Percentiles rank a stretch among this genome's conserved stretches.
phyloP scores from a whole-genome alignment of 1,140 invertebrate species.

The Drosophila jambulina region DNA sequence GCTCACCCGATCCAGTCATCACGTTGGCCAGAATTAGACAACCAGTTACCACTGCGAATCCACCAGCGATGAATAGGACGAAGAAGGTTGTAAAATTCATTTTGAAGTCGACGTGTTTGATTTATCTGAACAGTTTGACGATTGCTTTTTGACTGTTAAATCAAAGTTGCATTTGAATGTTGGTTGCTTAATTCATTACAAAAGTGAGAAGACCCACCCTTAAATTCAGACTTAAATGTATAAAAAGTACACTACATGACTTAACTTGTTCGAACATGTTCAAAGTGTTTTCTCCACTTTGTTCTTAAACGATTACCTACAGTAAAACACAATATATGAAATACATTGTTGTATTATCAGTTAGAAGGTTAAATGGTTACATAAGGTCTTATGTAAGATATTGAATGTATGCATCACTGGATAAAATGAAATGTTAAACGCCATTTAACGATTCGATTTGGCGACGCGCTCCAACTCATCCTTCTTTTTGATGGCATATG shows the following conservation, averaged over 20 bases:
- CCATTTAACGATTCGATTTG: conserved; percentile 99
- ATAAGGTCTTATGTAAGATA: conserved; percentile 32
- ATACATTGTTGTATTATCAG: conserved; percentile 31
- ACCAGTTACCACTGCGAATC: conserved; percentile 85
- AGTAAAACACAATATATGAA: conserved; percentile 14
- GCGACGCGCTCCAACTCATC: conserved; percentile 99
- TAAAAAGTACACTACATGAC: neutral
- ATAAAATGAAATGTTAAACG: neutral
- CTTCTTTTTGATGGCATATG: conserved; percentile 99
- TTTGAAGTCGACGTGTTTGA: conserved; percentile 1
- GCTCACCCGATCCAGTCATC: conserved; percentile 93
- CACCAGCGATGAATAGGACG: conserved; percentile 61
- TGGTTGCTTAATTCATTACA: neutral
- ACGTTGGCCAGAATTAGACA: conserved; percentile 90
- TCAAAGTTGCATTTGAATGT: neutral
- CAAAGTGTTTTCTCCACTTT: neutral
- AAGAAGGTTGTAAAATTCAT: conserved; percentile 38
- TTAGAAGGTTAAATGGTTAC: conserved; percentile 19
- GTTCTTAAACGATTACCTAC: neutral
- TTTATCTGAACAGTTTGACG: neutral
- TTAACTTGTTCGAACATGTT: neutral
- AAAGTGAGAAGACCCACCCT: neutral
- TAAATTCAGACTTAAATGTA: neutral
- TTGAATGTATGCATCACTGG: neutral
- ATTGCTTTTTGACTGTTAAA: neutral